Percentiles rank a stretch among this genome's conserved stretches.
Evolutionary conservation across 2,888 invertebrate species (phyloP).

Genomic region (Ypsolopha scabrella): DNA sequence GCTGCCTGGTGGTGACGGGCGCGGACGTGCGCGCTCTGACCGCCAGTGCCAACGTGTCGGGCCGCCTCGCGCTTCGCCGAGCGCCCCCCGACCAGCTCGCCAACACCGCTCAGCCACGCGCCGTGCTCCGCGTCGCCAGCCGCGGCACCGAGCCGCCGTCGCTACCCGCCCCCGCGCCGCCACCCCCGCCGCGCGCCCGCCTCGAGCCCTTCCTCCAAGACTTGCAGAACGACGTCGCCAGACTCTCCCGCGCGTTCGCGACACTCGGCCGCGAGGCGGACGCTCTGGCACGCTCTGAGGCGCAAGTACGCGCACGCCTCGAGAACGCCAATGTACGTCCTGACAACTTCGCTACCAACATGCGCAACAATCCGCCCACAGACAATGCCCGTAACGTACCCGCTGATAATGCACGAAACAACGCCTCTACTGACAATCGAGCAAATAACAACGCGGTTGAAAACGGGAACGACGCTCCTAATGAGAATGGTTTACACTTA

Average conservation of each 20-base stretch:
- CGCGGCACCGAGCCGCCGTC: slow-evolving; percentile 26
- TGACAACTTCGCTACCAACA: too few species aligned
- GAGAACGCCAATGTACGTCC: slow-evolving; percentile 12
- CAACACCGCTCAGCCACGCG: slow-evolving; percentile 41
- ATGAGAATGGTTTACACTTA: slow-evolving; percentile 12
- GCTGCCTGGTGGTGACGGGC: slow-evolving; percentile 41
- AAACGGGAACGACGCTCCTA: not conserved
- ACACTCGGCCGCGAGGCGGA: slow-evolving; percentile 42
- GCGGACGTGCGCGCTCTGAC: slow-evolving; percentile 40
- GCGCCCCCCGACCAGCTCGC: slow-evolving; percentile 33
- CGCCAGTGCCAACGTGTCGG: slow-evolving; percentile 33
- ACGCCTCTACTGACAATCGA: not conserved
- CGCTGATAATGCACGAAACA: not conserved
- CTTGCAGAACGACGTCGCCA: slow-evolving; percentile 42
- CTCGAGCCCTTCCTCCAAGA: slow-evolving; percentile 42
- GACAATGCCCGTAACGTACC: not conserved
- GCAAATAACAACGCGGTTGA: not conserved
- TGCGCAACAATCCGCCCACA: too few species aligned
- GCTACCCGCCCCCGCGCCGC: slow-evolving; percentile 9
- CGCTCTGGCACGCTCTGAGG: slow-evolving; percentile 33
- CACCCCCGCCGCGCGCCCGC: slow-evolving; percentile 14
- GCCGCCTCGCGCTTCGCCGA: slow-evolving; percentile 45
- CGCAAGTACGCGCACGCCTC: slow-evolving; percentile 30
- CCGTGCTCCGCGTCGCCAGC: slow-evolving; percentile 51
- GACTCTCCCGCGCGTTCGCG: slow-evolving; percentile 45